Base-by-base conservation (phyloP, 2,113 vertebrate species). In the Tachuris rubrigastra region DNA sequence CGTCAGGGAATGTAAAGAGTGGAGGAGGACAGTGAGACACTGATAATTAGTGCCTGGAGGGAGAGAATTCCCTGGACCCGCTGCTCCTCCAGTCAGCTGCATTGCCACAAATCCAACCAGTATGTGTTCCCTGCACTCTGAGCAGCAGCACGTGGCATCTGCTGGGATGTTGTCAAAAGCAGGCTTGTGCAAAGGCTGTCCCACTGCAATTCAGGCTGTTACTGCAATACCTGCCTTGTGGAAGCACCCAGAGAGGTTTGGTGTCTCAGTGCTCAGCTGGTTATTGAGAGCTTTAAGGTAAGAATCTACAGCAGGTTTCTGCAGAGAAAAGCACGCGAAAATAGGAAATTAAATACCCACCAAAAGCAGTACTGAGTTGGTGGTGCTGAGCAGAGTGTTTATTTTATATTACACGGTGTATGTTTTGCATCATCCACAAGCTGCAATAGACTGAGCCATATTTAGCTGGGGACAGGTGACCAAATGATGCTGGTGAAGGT, bases 11-110 rank as follows among this genome's bases (percentile, higher is more conserved):
- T 60, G 79, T 75, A 31, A 95, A 76, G 58, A 93, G 44, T 47
- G 33, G 44, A 46, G 85, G 71, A 79, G 52, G 76, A 42, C 22
- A 59, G 74, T 50, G 50, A 83, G 68, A 14, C 55, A 27, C 65
- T 37, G 55, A 50, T 96, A 98, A 96, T 97, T 96, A 92, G 65
- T 72, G 82, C 95, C 89, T 95, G 92, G 75, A 84, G 69, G 92
- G 89, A 96, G 87, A 88, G 39, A 90, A 35, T 94, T 97, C 81
- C 94, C 94, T 93, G 77, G 77, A 89, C 83, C 19, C 58, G 79
- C 69, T 53, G 55, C 56, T 94, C 66, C 16, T 41, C 47, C 83
- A 85, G 42, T 60, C 75, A 65, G 14, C 27, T 44, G n/a, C 25
- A n/a, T 74, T 76, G 83, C 74, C 76, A 24, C 41, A 84, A 87